A percentile compares a stretch with the other conserved stretches of the same genome.
Evolutionary conservation across 2,113 vertebrate species (phyloP).

Genomic region (Tetraodon nigroviridis): DNA sequence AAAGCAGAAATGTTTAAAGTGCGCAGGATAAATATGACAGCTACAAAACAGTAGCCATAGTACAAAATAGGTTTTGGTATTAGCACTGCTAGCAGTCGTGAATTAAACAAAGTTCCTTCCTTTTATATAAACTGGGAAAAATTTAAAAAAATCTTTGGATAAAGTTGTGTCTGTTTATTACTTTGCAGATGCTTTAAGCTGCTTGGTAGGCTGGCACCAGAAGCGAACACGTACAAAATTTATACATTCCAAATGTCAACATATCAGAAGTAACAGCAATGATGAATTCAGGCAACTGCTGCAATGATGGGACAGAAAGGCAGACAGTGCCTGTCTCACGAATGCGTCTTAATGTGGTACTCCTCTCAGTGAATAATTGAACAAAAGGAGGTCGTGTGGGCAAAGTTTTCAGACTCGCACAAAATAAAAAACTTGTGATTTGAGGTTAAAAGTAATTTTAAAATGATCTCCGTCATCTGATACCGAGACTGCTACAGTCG

Average conservation of each 20-base stretch:
- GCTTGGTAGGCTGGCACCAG: background rate
- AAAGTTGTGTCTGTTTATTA: background rate
- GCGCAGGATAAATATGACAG: background rate
- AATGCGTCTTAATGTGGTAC: background rate
- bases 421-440: background rate
- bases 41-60: background rate
- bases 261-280: background rate
- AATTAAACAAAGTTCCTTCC: background rate
- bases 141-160: background rate
- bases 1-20: background rate
- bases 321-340: background rate
- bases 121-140: background rate
- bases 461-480: background rate
- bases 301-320: background rate
- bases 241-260: background rate
- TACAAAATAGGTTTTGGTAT: background rate
- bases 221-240: constrained; percentile 1
- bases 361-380: constrained; percentile 1
- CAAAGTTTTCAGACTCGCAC: background rate
- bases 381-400: background rate
- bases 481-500: background rate
- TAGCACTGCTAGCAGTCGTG: background rate
- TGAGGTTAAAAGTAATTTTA: background rate
- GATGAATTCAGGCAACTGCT: background rate
- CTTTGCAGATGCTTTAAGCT: constrained; percentile 4